Evolutionary conservation across 1,140 invertebrate genomes (phyloP).

Genomic region (Aphelenchoides avenae): DNA sequence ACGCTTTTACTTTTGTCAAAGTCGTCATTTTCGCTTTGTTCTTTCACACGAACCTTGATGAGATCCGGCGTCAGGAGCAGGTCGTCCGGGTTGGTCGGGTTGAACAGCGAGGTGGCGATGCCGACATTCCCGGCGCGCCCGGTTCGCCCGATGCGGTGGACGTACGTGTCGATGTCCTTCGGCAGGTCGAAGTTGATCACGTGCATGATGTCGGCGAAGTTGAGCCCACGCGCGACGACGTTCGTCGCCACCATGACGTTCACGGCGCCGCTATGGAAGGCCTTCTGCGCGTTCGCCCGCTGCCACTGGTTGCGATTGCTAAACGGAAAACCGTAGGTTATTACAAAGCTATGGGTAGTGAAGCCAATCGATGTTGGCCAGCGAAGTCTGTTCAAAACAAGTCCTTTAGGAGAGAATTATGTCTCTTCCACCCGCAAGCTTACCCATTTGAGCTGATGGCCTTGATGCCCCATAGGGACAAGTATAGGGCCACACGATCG

Average conservation of each 20-base stretch:
- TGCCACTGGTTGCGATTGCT: conserved; percentile 34
- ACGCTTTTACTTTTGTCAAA: no score
- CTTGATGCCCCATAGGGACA: conserved; percentile 6
- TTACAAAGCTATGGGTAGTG: not conserved
- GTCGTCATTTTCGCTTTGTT: no score
- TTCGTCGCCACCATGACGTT: conserved; percentile 28
- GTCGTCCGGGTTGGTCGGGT: conserved; percentile 70
- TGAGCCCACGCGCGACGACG: conserved; percentile 27
- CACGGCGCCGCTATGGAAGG: conserved; percentile 14
- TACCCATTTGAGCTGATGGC: conserved; percentile 21
- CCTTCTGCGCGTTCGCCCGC: conserved; percentile 10
- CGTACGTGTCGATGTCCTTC: conserved; percentile 69
- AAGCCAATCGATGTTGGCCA: conserved; percentile 2
- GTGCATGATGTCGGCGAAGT: conserved; percentile 30
- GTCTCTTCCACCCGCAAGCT: not conserved
- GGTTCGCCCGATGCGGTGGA: conserved; percentile 94
- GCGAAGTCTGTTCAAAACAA: not conserved
- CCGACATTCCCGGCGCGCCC: conserved; percentile 67
- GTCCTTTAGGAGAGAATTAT: no score
- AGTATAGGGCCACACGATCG: conserved; percentile 14
- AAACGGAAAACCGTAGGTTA: not conserved
- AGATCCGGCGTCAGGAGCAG: not conserved
- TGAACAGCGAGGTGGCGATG: conserved; percentile 95
- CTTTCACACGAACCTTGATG: not conserved
- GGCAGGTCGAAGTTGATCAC: conserved; percentile 70